Percentiles rank a stretch among this genome's conserved stretches.
Conservation (phyloP, 1,140 invertebrate species). For the Zaprionus camerounensis region DNA sequence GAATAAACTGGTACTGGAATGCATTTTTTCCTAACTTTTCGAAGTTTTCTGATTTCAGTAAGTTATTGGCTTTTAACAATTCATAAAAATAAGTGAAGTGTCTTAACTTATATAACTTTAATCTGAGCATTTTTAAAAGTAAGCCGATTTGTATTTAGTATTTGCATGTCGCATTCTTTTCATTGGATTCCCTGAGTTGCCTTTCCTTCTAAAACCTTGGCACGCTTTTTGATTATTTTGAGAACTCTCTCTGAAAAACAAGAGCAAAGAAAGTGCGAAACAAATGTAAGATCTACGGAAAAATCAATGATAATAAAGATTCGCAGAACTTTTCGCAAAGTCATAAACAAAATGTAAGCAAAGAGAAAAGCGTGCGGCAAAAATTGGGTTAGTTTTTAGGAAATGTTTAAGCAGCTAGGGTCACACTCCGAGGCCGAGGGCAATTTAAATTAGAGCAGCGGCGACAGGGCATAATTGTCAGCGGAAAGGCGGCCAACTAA, state of each 20-base stretch:
- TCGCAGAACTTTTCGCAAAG: constrained; percentile 54
- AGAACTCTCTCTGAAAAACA: constrained; percentile 16
- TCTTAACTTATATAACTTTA: too few species aligned
- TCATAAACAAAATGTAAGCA: constrained; percentile 55
- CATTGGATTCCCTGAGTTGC: constrained; percentile 4
- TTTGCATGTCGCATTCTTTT: not conserved
- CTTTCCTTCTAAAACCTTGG: not conserved
- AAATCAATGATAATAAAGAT: constrained; percentile 38
- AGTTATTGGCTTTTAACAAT: too few species aligned
- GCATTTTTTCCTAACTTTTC: too few species aligned
- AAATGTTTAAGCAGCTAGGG: constrained; percentile 59
- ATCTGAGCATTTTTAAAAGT: too few species aligned
- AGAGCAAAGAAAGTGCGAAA: not conserved
- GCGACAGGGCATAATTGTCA: constrained; percentile 60
- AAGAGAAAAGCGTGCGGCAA: constrained; percentile 61
- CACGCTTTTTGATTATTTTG: constrained; percentile 39
- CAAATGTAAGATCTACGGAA: not conserved
- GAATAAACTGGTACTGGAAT: too few species aligned
- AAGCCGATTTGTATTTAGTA: not conserved
- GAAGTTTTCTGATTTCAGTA: too few species aligned
- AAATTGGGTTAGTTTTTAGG: constrained; percentile 77
- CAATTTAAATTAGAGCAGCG: constrained; percentile 77
- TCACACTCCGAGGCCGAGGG: constrained; percentile 13
- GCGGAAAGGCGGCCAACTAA: constrained; percentile 53
- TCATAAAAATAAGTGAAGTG: too few species aligned